These are phyloP conservation scores for Copidosoma aretas DNA, from an alignment of 2,888 invertebrate species.

Conservation along the genomic window DNA sequence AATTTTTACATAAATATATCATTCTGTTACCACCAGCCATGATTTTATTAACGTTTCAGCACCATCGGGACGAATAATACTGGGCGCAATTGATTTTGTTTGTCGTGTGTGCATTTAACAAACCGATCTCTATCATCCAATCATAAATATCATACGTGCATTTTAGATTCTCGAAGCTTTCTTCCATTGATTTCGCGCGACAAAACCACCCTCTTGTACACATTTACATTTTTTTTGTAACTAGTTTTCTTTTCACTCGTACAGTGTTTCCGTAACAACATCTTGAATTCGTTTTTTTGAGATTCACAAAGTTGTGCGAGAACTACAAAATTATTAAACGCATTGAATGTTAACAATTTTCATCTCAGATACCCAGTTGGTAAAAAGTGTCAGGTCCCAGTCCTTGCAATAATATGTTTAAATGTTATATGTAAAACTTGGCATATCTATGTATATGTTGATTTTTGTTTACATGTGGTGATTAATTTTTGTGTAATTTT, in stretches of 20 bases:
- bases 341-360: conserved; percentile 12
- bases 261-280: conserved; percentile 36
- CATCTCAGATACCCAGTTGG: background rate
- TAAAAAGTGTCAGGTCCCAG: conserved; percentile 14
- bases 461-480: conserved; percentile 25
- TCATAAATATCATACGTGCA: background rate
- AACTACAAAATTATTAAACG: conserved; percentile 7
- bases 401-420: conserved; percentile 13
- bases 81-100: background rate
- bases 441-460: no score
- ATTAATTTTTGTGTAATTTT: conserved; percentile 24
- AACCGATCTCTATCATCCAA: background rate
- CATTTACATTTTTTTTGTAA: conserved; percentile 33
- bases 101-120: conserved; percentile 6
- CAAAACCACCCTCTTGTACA: conserved; percentile 15
- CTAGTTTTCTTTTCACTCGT: conserved; percentile 29
- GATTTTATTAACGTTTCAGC: conserved; percentile 42
- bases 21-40: conserved; percentile 46
- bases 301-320: conserved; percentile 5
- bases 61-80: conserved; percentile 13
- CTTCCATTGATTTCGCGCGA: background rate
- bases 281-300: conserved; percentile 24
- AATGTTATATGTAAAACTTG: conserved; percentile 2
- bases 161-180: background rate
- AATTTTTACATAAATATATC: conserved; percentile 1